Percentiles rank a stretch among this genome's conserved stretches.
These are phyloP conservation scores for Nycteola revayana DNA, from an alignment of 2,888 invertebrate species.

Conservation along the genomic window DNA sequence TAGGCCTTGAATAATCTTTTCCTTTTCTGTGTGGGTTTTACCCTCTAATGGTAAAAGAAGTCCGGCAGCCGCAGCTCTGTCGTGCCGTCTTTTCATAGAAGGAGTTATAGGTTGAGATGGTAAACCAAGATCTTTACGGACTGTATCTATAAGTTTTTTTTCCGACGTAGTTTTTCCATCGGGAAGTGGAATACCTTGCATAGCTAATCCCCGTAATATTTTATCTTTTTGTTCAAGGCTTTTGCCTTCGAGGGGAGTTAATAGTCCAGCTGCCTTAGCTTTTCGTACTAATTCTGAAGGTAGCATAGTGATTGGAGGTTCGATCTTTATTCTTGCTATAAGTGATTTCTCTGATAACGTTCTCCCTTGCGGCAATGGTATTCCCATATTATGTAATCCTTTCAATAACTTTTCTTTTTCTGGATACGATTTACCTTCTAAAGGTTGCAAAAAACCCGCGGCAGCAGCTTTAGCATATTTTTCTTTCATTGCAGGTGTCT, in stretches of 20 bases:
- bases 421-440: constrained; percentile 21
- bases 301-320: too few relatives aligned
- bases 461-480: constrained; percentile 8
- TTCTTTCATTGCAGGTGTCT: constrained; percentile 5
- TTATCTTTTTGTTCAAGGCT: constrained; percentile 30
- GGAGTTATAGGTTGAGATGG: constrained; percentile 10
- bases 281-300: too few relatives aligned
- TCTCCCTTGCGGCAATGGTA: constrained; percentile 21
- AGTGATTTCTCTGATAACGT: constrained; percentile 7
- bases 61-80: constrained; percentile 19
- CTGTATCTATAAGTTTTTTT: constrained; percentile 24
- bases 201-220: constrained; percentile 23
- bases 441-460: constrained; percentile 25
- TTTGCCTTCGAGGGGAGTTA: constrained; percentile 29
- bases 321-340: too few relatives aligned
- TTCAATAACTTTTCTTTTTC: constrained; percentile 26
- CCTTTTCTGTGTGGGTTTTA: constrained; percentile 28
- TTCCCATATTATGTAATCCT: constrained; percentile 25
- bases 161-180: constrained; percentile 9
- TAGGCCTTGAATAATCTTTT: constrained; percentile 26
- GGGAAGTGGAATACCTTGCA: constrained; percentile 29
- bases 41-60: constrained; percentile 25
- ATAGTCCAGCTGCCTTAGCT: constrained; percentile 21
- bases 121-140: constrained; percentile 19
- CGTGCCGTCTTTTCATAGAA: background rate